Percentiles rank a stretch among this genome's conserved stretches.
phyloP scores from a whole-genome alignment of 2,113 vertebrate genomes.

The Dromaius novaehollandiae region DNA sequence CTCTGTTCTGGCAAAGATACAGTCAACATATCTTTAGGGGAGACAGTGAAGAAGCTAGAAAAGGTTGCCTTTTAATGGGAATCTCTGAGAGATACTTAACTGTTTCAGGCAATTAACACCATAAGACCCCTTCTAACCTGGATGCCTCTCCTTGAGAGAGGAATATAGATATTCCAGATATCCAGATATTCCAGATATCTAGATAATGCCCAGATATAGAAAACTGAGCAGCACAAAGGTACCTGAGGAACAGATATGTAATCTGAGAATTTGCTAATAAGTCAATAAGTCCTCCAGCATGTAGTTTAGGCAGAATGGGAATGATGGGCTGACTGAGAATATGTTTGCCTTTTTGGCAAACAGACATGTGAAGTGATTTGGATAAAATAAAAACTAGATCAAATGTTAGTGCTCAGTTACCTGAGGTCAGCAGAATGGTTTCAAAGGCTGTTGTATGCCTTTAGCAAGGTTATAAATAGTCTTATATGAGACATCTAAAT shows the following conservation, averaged over 20 bases:
- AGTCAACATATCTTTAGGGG: not conserved
- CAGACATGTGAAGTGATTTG: not conserved
- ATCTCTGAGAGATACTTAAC: not conserved
- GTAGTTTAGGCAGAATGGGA: not conserved
- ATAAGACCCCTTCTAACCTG: not conserved
- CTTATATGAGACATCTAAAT: not conserved
- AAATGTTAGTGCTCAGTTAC: not conserved
- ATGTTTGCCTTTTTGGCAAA: not conserved
- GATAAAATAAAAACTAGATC: not conserved
- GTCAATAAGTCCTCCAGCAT: not conserved
- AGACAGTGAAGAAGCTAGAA: not conserved
- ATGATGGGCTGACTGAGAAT: not conserved
- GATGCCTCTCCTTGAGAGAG: not conserved
- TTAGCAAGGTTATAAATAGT: not conserved
- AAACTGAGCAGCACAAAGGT: not conserved
- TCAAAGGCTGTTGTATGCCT: not conserved
- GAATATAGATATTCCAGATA: no score
- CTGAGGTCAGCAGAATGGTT: not conserved
- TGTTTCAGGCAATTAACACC: not conserved
- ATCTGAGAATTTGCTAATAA: not conserved
- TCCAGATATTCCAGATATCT: no score
- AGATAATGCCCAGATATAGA: not conserved
- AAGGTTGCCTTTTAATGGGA: not conserved
- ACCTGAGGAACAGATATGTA: not conserved
- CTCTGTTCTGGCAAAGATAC: not conserved